Conservation (phyloP, 1,140 invertebrate genomes). For the Apis florea region DNA sequence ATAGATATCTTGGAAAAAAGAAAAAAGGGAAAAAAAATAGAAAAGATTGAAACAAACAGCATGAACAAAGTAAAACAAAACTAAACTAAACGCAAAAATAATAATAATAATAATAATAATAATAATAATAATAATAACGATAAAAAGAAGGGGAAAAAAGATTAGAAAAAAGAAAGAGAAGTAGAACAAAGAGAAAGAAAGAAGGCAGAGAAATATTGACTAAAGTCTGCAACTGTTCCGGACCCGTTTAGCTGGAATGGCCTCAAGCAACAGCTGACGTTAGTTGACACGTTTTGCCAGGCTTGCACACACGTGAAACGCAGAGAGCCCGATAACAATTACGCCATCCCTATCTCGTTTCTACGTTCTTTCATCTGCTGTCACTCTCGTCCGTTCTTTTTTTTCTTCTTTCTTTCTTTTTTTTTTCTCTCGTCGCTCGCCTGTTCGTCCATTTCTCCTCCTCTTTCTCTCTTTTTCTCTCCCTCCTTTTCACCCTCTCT, state of each 20-base stretch:
- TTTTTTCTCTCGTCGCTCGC: neutral
- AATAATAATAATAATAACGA: neutral
- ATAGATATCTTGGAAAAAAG: neutral
- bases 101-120: neutral
- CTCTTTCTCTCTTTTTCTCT: slow-evolving; percentile 15
- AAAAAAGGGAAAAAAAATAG: neutral
- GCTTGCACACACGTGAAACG: slow-evolving; percentile 51
- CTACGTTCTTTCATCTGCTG: slow-evolving; percentile 47
- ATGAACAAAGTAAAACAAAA: no score
- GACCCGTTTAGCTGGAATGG: slow-evolving; percentile 77
- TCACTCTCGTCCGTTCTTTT: slow-evolving; percentile 14
- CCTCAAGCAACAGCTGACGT: slow-evolving; percentile 79
- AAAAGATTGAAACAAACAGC: neutral
- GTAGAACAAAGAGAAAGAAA: slow-evolving; percentile 34
- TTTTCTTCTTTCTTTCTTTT: no score
- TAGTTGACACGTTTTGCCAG: slow-evolving; percentile 72
- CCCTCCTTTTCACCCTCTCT: neutral
- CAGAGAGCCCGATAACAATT: slow-evolving; percentile 62
- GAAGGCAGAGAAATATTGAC: slow-evolving; percentile 55
- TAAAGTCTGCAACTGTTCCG: slow-evolving; percentile 60
- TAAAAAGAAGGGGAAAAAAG: neutral
- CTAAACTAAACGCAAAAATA: neutral
- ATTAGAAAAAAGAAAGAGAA: neutral
- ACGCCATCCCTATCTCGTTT: slow-evolving; percentile 53
- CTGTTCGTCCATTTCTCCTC: slow-evolving; percentile 33